A percentile compares a stretch with the other conserved stretches of the same genome.
Evolutionary conservation across 2,888 invertebrate genomes (phyloP).

Genomic region (Dynastes hyllus): DNA sequence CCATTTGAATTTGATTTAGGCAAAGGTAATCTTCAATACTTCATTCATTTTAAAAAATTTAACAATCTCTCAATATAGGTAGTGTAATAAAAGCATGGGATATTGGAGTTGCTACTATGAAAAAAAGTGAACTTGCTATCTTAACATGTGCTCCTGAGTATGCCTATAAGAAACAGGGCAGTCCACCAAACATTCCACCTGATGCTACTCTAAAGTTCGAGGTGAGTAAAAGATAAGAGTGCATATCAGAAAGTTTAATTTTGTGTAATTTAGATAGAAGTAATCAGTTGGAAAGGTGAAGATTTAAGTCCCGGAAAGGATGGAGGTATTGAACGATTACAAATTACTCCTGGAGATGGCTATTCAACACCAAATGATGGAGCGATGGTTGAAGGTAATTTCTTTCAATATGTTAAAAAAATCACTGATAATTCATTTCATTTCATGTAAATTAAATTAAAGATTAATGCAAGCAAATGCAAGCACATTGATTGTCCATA

Average conservation of each 20-base stretch:
- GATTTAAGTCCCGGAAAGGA: slow-evolving; percentile 91
- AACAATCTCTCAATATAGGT: slow-evolving; percentile 70
- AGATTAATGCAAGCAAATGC: too few relatives aligned
- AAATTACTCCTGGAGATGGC: slow-evolving; percentile 82
- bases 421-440: too few relatives aligned
- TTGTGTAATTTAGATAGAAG: slow-evolving; percentile 84
- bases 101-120: slow-evolving; percentile 94
- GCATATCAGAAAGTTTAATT: slow-evolving; percentile 8
- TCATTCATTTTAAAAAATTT: not conserved
- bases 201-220: slow-evolving; percentile 92
- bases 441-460: too few relatives aligned
- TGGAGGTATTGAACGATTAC: slow-evolving; percentile 85
- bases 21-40: slow-evolving; percentile 75
- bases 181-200: slow-evolving; percentile 91
- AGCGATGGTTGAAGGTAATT: slow-evolving; percentile 85
- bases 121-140: slow-evolving; percentile 87
- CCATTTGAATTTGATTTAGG: slow-evolving; percentile 92
- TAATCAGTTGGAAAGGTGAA: slow-evolving; percentile 90
- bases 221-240: slow-evolving; percentile 71
- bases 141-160: slow-evolving; percentile 91
- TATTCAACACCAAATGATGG: slow-evolving; percentile 86
- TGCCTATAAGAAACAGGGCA: slow-evolving; percentile 90
- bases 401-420: not conserved
- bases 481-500: too few relatives aligned
- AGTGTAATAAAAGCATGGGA: slow-evolving; percentile 96